Base-by-base conservation (phyloP, 2,113 vertebrate genomes). In the Melanostigma gelatinosum region DNA sequence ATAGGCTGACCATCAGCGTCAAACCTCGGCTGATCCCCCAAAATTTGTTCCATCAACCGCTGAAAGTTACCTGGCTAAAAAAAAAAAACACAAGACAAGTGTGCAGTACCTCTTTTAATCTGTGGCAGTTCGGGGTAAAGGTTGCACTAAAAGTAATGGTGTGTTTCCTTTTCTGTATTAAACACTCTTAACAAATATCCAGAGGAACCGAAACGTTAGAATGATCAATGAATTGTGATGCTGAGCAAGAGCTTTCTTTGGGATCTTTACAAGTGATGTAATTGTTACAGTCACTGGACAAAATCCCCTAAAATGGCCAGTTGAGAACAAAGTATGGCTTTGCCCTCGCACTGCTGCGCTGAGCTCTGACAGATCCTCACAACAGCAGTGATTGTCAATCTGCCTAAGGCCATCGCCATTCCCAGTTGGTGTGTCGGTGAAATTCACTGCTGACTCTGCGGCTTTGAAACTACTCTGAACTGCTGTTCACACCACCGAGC, bases 381-480 rank as follows among this genome's bases (percentile, higher is more conserved):
- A 79, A 54, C 50, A 75, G 62, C 20, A 64, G 34, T 9, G 29
- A 65, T 46, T 88, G 70, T 82, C 72, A 72, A 24, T 82, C 70
- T 77, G 73, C 63, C 66, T 44, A 0, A 84, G 52, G 60, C 68
- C 36, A 15, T 29, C 24, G 65, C 57, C 55, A 82, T 67, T 86
- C 79, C 71, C 87, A 72, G 64, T 71, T 27, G 65, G 72, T 80
- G 70, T 80, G 77, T 64, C 29, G 8, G 44, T 61, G 62, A 83
- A 74, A 42, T 50, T 64, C 57, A 79, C 29, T 72, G 46, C 79
- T 63, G 71, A 85, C 66, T 70, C 61, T 80, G 79, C 63, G n/a
- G 65, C 67, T 80, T 20, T 80, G 54, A 66, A 22, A 61, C 52
- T 52, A 55, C 73, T 57, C 46, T 68, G 76, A 86, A 63, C 57